These are phyloP conservation scores for Monarcha castaneiventris DNA, from an alignment of 2,113 vertebrate species.

Conservation along the genomic window DNA sequence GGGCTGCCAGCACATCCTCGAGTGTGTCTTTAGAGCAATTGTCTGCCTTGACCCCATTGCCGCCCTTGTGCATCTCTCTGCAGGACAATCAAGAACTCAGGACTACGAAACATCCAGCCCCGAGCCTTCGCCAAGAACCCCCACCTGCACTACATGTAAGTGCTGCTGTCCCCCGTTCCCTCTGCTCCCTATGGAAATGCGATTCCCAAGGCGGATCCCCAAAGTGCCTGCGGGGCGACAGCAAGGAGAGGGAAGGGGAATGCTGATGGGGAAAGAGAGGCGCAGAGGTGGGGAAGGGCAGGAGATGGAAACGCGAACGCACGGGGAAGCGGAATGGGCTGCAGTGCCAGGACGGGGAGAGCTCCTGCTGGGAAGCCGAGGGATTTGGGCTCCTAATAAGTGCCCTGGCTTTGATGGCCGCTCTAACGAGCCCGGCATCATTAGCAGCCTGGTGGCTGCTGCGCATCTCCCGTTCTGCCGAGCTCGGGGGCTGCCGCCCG, in stretches of 20 bases:
- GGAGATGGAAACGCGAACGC: neutral
- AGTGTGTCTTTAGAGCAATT: neutral
- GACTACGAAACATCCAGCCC: constrained; percentile 89
- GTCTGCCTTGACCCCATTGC: neutral
- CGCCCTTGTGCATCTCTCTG: constrained; percentile 30
- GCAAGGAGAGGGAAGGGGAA: neutral
- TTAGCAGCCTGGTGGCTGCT: neutral
- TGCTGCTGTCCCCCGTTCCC: neutral
- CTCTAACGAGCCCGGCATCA: fast-evolving
- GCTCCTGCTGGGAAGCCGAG: neutral
- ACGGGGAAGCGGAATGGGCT: neutral
- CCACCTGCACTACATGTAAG: constrained; percentile 96
- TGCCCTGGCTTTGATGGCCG: neutral
- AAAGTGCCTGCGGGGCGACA: fast-evolving
- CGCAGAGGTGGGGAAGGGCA: neutral
- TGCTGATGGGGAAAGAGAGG: neutral
- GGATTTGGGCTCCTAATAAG: neutral
- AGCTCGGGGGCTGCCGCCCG: fast-evolving
- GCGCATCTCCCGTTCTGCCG: neutral
- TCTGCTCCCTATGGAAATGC: neutral
- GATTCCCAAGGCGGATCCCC: fast-evolving
- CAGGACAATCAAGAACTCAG: constrained; percentile 97
- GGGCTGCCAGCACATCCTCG: neutral
- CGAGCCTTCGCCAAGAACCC: constrained; percentile 95
- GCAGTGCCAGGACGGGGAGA: neutral